Conservation (phyloP, 2,888 invertebrate genomes). For the Rhamphomyia laevipes region DNA sequence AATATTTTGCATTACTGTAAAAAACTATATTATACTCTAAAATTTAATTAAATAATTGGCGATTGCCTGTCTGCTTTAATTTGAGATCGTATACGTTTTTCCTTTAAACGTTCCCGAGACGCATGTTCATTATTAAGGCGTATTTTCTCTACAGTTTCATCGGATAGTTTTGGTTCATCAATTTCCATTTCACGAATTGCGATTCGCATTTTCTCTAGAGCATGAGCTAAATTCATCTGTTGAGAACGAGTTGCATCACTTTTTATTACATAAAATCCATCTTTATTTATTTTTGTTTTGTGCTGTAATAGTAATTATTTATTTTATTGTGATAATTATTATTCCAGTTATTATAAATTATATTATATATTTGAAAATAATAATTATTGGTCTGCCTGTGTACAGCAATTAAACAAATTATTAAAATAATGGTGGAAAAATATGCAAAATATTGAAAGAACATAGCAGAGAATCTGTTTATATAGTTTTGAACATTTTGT, state of each 20-base stretch:
- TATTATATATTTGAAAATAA: no score
- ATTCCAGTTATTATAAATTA: no score
- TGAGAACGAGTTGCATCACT: constrained; percentile 88
- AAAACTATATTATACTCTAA: not conserved
- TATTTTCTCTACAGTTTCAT: constrained; percentile 54
- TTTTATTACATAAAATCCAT: constrained; percentile 74
- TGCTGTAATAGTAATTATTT: constrained; percentile 44
- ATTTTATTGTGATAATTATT: no score
- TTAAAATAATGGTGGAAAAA: no score
- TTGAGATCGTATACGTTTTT: constrained; percentile 54
- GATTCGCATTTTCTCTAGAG: constrained; percentile 70
- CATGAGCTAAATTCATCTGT: constrained; percentile 86
- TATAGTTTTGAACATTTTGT: no score
- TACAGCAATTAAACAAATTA: no score
- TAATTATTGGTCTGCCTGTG: no score
- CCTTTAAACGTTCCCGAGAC: constrained; percentile 52
- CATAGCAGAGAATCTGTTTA: no score
- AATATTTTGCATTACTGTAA: not conserved
- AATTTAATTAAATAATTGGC: constrained; percentile 16
- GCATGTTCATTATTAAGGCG: constrained; percentile 56
- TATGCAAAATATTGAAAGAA: no score
- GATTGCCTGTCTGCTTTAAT: constrained; percentile 47
- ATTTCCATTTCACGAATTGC: constrained; percentile 53
- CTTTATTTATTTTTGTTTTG: constrained; percentile 62
- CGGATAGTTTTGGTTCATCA: constrained; percentile 35